Evolutionary conservation across 30 jellyfish, hydroid and myxozoan genomes (phyloP).

Genomic region (Mastigias papua): DNA sequence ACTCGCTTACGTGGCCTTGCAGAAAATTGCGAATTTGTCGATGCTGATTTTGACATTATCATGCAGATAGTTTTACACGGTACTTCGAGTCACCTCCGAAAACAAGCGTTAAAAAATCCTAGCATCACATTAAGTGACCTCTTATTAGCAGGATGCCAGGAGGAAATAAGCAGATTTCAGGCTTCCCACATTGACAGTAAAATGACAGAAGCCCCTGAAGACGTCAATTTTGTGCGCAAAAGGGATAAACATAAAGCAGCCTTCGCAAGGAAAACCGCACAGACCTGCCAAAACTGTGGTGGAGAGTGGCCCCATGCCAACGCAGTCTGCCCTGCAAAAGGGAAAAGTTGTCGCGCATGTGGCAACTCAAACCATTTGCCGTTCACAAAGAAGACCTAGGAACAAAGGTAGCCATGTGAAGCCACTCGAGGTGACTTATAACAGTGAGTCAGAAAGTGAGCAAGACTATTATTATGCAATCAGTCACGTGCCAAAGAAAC

Average conservation of each 20-base stretch:
- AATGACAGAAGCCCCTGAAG: background rate
- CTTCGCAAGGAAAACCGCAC: background rate
- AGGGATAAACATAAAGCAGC: background rate
- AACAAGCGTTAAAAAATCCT: background rate
- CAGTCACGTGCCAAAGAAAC: background rate
- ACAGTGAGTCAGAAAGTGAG: conserved; percentile 37
- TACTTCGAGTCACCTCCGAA: background rate
- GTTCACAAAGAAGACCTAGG: background rate
- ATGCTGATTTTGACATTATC: conserved; percentile 17
- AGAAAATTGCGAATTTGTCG: conserved; percentile 34
- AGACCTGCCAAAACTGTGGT: background rate
- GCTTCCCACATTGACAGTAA: conserved; percentile 30
- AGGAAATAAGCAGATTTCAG: conserved; percentile 29
- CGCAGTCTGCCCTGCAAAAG: conserved; percentile 33
- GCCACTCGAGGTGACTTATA: conserved; percentile 15
- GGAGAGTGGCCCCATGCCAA: background rate
- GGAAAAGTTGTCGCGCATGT: conserved; percentile 27
- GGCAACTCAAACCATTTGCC: conserved; percentile 16
- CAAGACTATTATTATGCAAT: conserved; percentile 41
- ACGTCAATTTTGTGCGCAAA: background rate
- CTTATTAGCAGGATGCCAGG: conserved; percentile 41
- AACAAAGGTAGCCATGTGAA: background rate
- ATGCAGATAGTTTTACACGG: background rate
- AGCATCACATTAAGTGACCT: background rate
- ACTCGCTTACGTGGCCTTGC: conserved; percentile 59